Conservation (phyloP, 1,140 invertebrate species). For the Leptinotarsa defecta region DNA sequence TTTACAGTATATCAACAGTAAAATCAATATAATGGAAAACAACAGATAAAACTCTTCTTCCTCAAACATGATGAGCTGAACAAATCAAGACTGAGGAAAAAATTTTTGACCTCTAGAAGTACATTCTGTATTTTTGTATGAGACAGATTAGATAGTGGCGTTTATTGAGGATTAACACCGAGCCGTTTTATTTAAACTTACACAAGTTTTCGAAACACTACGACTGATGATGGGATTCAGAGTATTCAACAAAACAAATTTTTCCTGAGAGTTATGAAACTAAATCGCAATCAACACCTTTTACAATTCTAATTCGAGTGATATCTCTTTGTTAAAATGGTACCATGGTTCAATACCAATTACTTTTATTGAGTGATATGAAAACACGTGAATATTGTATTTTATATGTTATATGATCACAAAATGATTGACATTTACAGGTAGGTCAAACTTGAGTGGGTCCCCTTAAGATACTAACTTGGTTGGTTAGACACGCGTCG, state of each 20-base stretch:
- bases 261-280: too few species aligned
- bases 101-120: background rate
- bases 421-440: too few species aligned
- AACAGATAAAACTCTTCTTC: background rate
- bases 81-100: background rate
- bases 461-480: background rate
- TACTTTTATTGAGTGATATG: background rate
- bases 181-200: background rate
- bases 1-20: background rate
- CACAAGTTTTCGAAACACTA: background rate
- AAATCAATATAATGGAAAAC: background rate
- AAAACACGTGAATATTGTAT: background rate
- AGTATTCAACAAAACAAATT: background rate
- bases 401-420: too few species aligned
- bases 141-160: background rate
- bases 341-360: background rate
- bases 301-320: background rate
- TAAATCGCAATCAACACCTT: too few species aligned
- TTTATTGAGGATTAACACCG: background rate
- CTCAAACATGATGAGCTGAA: background rate
- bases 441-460: background rate
- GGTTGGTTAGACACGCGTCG: too few species aligned
- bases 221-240: background rate
- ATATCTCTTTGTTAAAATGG: background rate
- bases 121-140: background rate